Base-by-base conservation (phyloP, 2,888 invertebrate species). In the Caenorhabditis afra region DNA sequence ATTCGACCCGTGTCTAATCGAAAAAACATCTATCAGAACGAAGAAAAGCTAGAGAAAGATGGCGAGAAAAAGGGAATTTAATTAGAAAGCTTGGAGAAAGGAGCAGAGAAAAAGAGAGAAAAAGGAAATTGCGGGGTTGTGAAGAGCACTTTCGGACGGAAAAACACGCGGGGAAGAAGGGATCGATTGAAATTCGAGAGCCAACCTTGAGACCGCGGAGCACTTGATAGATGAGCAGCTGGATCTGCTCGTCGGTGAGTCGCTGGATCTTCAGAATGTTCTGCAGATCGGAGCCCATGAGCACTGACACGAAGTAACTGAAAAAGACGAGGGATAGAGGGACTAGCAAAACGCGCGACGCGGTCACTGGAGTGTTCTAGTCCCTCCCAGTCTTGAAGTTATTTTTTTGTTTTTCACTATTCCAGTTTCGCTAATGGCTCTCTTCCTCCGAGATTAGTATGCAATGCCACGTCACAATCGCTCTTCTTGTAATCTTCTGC, bases 241-340 rank as follows among this genome's bases (percentile, higher is more conserved):
- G 97, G 1, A 99, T 97, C 92, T 99, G 99, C 90, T 99, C 98
- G 91, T 98, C 97, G 0, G 95, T 95, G 5, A 99, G 93, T 90
- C 94, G 94, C 91, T 99, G 99, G 58, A 98, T 98, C 88, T 96
- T 94, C 71, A 99, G 94, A 87, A 99, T 98, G 91, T 97, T 97
- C 91, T 98, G 97, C 71, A 99, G 93, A 92, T 99, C 99, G 20
- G 98, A 97, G 61, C 98, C 98, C 97, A 99, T 98, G 85, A 99
- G 92, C 91, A 97, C 96, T 75, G 97, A 97, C 12, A 98, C 97
- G 89, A 99, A 92, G 91, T 99, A 98, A 22, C 94, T 94, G 77
- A 35, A 88, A 71, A 35, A 2, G 3, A 41, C 2, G 37, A 37
- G 37, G 11, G 11, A 11, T 37, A 5, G 37, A 41, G 41, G 41